A percentile compares a stretch with the other conserved stretches of the same genome.
phyloP scores from a whole-genome alignment of 37 sponge, comb jelly and placozoan species.

The Petrosia ficiformis region DNA sequence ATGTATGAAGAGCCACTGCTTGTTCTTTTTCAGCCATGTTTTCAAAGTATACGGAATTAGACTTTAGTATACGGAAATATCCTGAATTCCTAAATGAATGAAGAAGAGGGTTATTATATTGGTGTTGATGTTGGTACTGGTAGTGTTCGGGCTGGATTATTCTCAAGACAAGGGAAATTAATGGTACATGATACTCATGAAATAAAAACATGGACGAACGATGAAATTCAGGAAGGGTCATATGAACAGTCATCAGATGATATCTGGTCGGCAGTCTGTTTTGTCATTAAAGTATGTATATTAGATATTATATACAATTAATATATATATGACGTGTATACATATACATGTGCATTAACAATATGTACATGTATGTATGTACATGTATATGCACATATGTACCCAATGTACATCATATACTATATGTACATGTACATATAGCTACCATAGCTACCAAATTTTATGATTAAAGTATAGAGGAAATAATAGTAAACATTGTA shows the following conservation, averaged over 20 bases:
- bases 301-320: neutral
- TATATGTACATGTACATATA: too few relatives aligned
- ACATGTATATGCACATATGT: too few relatives aligned
- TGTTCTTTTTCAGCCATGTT: neutral
- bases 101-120: slow-evolving; percentile 44
- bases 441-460: too few relatives aligned
- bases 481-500: too few relatives aligned
- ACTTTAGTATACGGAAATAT: neutral
- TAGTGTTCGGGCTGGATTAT: slow-evolving; percentile 73
- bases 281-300: slow-evolving; percentile 25
- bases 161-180: slow-evolving; percentile 28
- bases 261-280: slow-evolving; percentile 75
- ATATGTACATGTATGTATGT: too few relatives aligned
- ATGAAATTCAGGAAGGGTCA: slow-evolving; percentile 20
- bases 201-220: slow-evolving; percentile 40
- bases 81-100: too few relatives aligned
- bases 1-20: neutral
- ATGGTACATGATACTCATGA: neutral
- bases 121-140: slow-evolving; percentile 90
- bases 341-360: too few relatives aligned
- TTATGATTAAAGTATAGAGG: too few relatives aligned
- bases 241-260: slow-evolving; percentile 80
- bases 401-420: too few relatives aligned
- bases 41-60: neutral
- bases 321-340: neutral